Evolutionary conservation across 2,113 vertebrate species (phyloP), one percentile per base, ranked within the genome.

Genomic region (Bufo gargarizans): DNA sequence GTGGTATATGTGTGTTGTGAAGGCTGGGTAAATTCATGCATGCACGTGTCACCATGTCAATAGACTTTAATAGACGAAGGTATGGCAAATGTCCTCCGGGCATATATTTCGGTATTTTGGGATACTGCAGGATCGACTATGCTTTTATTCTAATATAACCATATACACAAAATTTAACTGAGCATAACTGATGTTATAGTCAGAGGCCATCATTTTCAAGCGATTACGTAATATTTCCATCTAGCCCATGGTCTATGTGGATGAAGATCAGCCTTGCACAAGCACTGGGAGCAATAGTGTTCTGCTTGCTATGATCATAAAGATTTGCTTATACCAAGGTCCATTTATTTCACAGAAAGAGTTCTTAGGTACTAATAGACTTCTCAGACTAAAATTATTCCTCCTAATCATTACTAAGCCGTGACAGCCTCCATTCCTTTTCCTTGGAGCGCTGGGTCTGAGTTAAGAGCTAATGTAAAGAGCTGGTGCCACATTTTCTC

Each of bases 381-480:
- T 84, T 84, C 49, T 65, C 20, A 69, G 82, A 1, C 82, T 69
- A 83, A 71, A 61, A 17, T 82, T 33, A 71, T 71, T 65, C 50
- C 65, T 84, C 7, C 53, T 84, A 53, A 84, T 84, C 63, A 69
- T 83, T 53, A 3, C 47, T 83, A 83, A 83, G 82, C 82, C 12
- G 19, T 83, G 63, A 55, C 61, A 69, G 65, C 63, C 20, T 69
- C 61, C 20, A 55, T 83, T 69, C 67, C 47, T 56, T 71, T 74
- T 74, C 11, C 83, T 59, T 76, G 69, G 67, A 74, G 22, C 59
- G 33, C 83, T 74, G 53, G 63, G 11, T 56, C 9, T 47, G n/a
- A 45, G n/a, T 56, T 85, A 85, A 76, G n/a, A 85, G 53, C 63
- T 55, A 85, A 76, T 72, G 83, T 76, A 85, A 76, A 85, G 55